A percentile compares a stretch with the other conserved stretches of the same genome.
phyloP scores from a whole-genome alignment of 35 echinoderm and acorn worm genomes.

The Holothuria glaberrima region DNA sequence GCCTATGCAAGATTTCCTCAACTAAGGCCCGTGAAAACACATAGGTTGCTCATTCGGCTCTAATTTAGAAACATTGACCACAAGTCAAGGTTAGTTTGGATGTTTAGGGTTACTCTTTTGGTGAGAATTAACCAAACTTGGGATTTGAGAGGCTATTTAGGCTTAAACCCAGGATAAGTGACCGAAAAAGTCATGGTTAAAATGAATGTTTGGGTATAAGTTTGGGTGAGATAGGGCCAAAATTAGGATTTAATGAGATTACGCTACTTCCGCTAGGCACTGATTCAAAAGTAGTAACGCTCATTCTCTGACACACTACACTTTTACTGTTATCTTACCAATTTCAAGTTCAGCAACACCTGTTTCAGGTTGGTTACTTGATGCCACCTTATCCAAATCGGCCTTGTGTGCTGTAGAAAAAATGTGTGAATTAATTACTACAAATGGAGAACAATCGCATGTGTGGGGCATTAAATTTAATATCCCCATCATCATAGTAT shows the following conservation, averaged over 20 bases:
- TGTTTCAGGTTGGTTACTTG: background rate
- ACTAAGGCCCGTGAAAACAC: no score
- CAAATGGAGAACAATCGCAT: background rate
- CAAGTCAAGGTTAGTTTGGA: background rate
- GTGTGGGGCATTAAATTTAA: background rate
- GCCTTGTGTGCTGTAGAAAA: background rate
- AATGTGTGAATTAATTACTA: no score
- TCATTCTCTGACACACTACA: background rate
- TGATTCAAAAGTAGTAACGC: no score
- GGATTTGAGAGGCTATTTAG: no score
- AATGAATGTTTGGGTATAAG: no score
- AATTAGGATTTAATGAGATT: no score
- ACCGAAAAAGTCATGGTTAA: no score
- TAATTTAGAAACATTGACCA: background rate
- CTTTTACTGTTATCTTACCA: background rate
- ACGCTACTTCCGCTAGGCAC: no score
- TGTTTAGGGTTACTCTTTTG: background rate
- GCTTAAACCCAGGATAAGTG: no score
- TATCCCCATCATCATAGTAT: background rate
- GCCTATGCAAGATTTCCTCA: no score
- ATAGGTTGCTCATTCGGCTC: no score
- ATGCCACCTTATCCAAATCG: background rate
- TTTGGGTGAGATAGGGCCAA: no score
- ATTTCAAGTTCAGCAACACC: conserved; percentile 12
- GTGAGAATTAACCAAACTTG: background rate